Base-by-base conservation (phyloP, 2,797 vertebrate species). In the Ataeniobius toweri region DNA sequence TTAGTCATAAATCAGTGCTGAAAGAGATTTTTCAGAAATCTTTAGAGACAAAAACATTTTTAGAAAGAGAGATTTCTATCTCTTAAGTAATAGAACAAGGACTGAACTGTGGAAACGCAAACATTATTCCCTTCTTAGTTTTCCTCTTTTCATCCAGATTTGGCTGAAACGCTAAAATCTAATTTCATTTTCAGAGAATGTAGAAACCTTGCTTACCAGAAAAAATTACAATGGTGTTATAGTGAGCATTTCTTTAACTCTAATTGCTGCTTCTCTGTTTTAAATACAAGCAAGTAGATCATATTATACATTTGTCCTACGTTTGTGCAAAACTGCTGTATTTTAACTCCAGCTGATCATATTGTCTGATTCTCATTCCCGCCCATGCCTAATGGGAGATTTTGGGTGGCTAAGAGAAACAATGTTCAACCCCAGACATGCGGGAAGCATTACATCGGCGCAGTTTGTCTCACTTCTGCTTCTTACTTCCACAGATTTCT, bases 381-480 rank as follows among this genome's bases (percentile, higher is more conserved):
- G 65, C 39, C 65, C 65, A 44, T 48, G 67, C 67, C 13, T 48
- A 8, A 70, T 3, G n/a, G 48, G 24, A 9, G 67, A 46, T 69
- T 69, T 26, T 14, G 59, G 44, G 24, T 7, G 26, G 36, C 63
- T 41, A 12, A 67, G 36, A 24, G 24, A 24, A 39, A 67, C 10
- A 41, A 67, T 24, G 44, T 26, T 48, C 12, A 0, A 63, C 83
- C 79, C 89, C 48, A 70, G 88, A 74, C 65, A 44, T 63, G 84
- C 85, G 31, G 44, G 53, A 83, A 72, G 51, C 69, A 77, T 83
- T 72, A 71, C 79, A 82, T 79, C 74, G 79, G 76, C 85, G 86
- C 71, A 72, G 68, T 79, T 83, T 36, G 48, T 31, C 63, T 86
- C 84, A 82, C 83, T 90, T 89, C 80, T 87, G 76, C 73, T 83